phyloP scores from a whole-genome alignment of 2,797 vertebrate genomes.

The Anas georgica region DNA sequence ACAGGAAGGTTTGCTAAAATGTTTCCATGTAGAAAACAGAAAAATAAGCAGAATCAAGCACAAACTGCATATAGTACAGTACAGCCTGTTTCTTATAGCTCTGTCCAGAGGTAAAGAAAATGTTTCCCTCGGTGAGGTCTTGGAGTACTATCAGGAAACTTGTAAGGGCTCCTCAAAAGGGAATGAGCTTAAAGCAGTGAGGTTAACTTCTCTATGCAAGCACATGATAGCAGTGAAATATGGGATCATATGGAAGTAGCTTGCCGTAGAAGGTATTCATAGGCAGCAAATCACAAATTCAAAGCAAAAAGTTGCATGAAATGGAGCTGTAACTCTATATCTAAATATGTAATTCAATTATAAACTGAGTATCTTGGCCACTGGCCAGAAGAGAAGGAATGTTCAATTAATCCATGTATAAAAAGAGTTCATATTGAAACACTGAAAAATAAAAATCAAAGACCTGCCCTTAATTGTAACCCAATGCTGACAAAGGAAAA shows the following conservation, averaged over 20 bases:
- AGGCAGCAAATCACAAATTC: conserved; percentile 5
- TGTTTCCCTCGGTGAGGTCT: background rate
- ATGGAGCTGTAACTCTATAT: background rate
- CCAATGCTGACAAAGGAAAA: background rate
- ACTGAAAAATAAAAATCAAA: background rate
- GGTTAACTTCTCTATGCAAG: fast-evolving
- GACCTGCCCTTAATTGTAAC: background rate
- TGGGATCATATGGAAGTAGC: fast-evolving
- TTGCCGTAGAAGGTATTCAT: background rate
- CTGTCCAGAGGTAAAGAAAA: background rate
- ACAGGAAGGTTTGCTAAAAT: background rate
- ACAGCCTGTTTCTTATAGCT: background rate
- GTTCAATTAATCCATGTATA: background rate
- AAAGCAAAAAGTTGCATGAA: conserved; percentile 2
- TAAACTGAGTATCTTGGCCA: background rate
- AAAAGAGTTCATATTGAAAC: background rate
- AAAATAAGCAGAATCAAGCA: background rate
- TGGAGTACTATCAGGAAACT: background rate
- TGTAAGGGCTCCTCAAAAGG: background rate
- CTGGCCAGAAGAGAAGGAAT: background rate
- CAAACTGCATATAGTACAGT: background rate
- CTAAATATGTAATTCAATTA: background rate
- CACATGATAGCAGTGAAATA: background rate
- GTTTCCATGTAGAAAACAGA: background rate
- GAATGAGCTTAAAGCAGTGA: background rate